phyloP scores from a whole-genome alignment of 1,140 invertebrate species.

The Thrips palmi region DNA sequence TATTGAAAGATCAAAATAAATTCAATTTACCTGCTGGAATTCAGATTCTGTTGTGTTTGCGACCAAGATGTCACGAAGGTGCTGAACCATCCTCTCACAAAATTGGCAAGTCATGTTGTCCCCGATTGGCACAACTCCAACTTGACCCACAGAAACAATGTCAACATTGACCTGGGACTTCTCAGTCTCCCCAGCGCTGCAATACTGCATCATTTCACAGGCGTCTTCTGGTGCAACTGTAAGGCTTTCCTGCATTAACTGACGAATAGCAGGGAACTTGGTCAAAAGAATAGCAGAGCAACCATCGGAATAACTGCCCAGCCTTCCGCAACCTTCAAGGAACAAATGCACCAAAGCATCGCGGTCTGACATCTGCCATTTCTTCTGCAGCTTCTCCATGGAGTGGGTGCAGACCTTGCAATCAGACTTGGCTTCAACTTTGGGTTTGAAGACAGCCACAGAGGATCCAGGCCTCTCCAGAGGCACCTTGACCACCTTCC shows the following conservation, averaged over 20 bases:
- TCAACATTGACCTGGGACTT: too few relatives aligned
- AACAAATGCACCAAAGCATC: too few relatives aligned
- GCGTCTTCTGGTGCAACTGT: too few relatives aligned
- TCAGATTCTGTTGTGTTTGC: slow-evolving; percentile 72
- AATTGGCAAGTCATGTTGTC: slow-evolving; percentile 68
- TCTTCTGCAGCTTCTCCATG: too few relatives aligned
- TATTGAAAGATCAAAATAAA: not conserved
- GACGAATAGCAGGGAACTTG: slow-evolving; percentile 43
- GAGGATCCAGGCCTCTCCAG: not conserved
- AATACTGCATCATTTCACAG: too few relatives aligned
- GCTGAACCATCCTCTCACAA: slow-evolving; percentile 59
- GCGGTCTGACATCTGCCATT: too few relatives aligned
- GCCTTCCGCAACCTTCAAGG: slow-evolving; percentile 49
- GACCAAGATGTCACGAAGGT: slow-evolving; percentile 57
- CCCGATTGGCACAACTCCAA: not conserved
- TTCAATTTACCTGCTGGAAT: slow-evolving; percentile 42
- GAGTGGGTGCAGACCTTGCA: too few relatives aligned
- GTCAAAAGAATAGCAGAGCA: slow-evolving; percentile 51
- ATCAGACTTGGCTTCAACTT: not conserved
- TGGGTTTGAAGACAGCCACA: not conserved
- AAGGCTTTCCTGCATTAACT: too few relatives aligned
- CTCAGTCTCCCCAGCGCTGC: too few relatives aligned
- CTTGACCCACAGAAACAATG: slow-evolving; percentile 5
- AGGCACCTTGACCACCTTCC: too few relatives aligned
- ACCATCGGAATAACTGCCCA: slow-evolving; percentile 53